Base-by-base conservation (phyloP, 2,888 invertebrate species). In the Cetonia aurata region DNA sequence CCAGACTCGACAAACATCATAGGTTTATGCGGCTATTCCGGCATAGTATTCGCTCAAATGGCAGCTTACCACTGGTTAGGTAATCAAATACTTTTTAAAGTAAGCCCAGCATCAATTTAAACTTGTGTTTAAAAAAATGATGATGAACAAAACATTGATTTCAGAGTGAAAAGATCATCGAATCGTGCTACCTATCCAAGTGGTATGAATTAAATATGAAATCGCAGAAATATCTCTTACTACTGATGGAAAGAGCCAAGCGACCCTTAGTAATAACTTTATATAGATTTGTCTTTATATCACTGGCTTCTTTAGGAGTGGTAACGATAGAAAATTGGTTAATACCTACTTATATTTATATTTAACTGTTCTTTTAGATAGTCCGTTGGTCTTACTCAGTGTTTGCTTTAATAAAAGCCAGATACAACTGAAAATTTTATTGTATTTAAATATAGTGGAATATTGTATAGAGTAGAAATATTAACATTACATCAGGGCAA, bases 11-110 rank as follows among this genome's bases (percentile, higher is more conserved):
- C 42, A 6, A 59, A 59, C 2, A 59, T 59, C 8, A 17, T 44
- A 12, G 44, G 42, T 8, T 15, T 59, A 0, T 59, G 42, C 13
- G 19, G 33, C 12, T 59, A 42, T 25, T 44, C 33, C 25, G 59
- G 42, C 12, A 59, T 59, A 44, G 42, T 33, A 19, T 59, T 59
- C 42, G 44, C 42, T 6, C 59, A 59, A 44, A 44, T 59, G 59
- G 25, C 59, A 42, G 59, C 44, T 3, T 59, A 42, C 8, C 59
- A 59, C n/a, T 69, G 69, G 69, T 41, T 69, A 4, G 69, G 69
- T 6, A 69, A 69, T 69, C 48, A 69, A 69, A 59, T 69, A 19
- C 52, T 52, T n/a, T 57, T 59, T n/a, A 59, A 69, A 48, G 67
- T 67, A 55, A 4, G 33, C 33, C 3, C 8, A 9, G 6, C 6